Evolutionary conservation across 2,113 vertebrate genomes (phyloP).

Genomic region (Brachirus orientalis): DNA sequence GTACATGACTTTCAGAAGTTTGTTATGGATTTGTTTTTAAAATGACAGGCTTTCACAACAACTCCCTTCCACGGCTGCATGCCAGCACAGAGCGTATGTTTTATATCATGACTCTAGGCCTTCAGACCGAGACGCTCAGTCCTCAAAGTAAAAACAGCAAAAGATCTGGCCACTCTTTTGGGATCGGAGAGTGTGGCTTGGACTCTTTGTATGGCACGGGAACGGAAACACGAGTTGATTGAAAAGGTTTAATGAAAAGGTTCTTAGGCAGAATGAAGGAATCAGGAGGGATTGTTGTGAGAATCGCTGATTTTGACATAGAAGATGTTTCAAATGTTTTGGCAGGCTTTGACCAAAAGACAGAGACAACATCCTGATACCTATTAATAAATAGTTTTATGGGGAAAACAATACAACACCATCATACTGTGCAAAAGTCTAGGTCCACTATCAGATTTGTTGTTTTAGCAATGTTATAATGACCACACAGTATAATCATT

Average conservation of each 20-base stretch:
- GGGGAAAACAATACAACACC: too few relatives aligned
- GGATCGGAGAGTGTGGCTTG: neutral
- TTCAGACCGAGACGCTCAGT: constrained; percentile 5
- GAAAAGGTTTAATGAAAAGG: neutral
- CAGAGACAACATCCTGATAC: too few relatives aligned
- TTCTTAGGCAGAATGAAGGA: neutral
- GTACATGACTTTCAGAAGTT: constrained; percentile 68
- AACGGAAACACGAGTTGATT: neutral
- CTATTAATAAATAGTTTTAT: too few relatives aligned
- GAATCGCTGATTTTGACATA: neutral
- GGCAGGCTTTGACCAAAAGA: too few relatives aligned
- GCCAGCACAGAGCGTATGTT: constrained; percentile 58
- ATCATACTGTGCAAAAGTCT: too few relatives aligned
- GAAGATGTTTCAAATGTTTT: too few relatives aligned
- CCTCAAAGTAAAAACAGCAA: constrained; percentile 28
- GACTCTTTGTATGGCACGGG: neutral
- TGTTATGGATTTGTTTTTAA: constrained; percentile 73
- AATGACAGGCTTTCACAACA: constrained; percentile 70
- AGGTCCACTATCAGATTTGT: too few relatives aligned
- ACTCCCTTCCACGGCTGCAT: constrained; percentile 56
- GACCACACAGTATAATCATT: too few relatives aligned
- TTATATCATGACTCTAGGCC: constrained; percentile 56
- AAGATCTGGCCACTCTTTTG: constrained; percentile 2
- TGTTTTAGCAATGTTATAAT: too few relatives aligned
- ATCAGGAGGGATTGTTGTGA: neutral